A percentile compares a stretch with the other conserved stretches of the same genome.
Evolutionary conservation across 2,797 vertebrate species (phyloP).

Genomic region (Zalophus californianus): DNA sequence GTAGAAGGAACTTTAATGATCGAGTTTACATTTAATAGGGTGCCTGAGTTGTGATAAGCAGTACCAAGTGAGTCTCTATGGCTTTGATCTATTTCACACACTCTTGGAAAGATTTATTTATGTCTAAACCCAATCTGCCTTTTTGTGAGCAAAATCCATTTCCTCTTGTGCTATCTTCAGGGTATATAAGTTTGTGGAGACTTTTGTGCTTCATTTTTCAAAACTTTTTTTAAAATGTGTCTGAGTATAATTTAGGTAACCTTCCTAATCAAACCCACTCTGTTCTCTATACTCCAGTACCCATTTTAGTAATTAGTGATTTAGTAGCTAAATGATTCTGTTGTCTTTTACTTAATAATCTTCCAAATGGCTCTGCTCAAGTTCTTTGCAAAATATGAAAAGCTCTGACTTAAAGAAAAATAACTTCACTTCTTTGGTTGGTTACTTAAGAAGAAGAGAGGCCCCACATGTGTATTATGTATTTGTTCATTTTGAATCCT

Average conservation of each 20-base stretch:
- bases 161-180: background rate
- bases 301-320: background rate
- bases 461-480: accelerated
- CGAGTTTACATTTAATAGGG: background rate
- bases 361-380: background rate
- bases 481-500: background rate
- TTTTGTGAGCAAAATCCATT: background rate
- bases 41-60: background rate
- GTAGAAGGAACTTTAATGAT: background rate
- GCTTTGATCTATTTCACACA: background rate
- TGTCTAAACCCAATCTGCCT: background rate
- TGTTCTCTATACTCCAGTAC: background rate
- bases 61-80: background rate
- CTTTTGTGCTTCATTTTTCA: background rate
- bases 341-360: background rate
- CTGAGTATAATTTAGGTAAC: background rate
- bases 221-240: background rate
- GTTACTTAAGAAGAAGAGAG: background rate
- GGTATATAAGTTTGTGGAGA: background rate
- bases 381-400: background rate
- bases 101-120: background rate
- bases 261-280: background rate
- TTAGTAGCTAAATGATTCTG: background rate
- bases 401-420: background rate
- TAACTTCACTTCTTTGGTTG: background rate